Conservation (phyloP, 2,113 vertebrate species). For the Xiphorhynchus elegans region DNA sequence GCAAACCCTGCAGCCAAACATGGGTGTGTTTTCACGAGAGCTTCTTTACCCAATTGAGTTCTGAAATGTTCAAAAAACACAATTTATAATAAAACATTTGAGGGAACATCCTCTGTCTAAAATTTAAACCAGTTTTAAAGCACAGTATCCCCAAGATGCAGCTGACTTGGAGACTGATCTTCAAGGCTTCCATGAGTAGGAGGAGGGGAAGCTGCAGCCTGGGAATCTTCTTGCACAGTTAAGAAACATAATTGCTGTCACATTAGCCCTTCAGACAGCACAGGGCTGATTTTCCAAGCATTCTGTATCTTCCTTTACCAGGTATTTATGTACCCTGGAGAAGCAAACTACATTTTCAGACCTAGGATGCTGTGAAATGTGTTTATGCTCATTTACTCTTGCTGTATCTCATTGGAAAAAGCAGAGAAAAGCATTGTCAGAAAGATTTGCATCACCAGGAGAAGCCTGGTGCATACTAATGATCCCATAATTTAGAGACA, state of each 20-base stretch:
- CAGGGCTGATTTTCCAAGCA: not conserved
- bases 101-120: not conserved
- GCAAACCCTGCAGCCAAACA: not conserved
- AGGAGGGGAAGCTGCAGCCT: not conserved
- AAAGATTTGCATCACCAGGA: not conserved
- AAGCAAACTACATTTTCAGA: not conserved
- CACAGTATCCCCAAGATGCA: not conserved
- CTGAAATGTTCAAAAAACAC: not conserved
- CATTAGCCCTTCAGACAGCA: not conserved
- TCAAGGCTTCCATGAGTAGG: not conserved
- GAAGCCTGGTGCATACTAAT: not conserved
- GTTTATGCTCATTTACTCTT: not conserved
- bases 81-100: not conserved
- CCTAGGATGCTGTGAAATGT: not conserved
- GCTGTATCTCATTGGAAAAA: not conserved
- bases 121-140: not conserved
- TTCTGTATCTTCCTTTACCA: not conserved
- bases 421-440: not conserved
- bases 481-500: not conserved
- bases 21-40: fast-evolving
- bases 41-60: not conserved
- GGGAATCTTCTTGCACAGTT: not conserved
- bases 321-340: not conserved
- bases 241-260: not conserved
- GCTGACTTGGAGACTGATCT: not conserved